A percentile compares a stretch with the other conserved stretches of the same genome.
These are phyloP conservation scores for Homarus americanus DNA, from an alignment of 1,140 invertebrate genomes.

Conservation along the genomic window DNA sequence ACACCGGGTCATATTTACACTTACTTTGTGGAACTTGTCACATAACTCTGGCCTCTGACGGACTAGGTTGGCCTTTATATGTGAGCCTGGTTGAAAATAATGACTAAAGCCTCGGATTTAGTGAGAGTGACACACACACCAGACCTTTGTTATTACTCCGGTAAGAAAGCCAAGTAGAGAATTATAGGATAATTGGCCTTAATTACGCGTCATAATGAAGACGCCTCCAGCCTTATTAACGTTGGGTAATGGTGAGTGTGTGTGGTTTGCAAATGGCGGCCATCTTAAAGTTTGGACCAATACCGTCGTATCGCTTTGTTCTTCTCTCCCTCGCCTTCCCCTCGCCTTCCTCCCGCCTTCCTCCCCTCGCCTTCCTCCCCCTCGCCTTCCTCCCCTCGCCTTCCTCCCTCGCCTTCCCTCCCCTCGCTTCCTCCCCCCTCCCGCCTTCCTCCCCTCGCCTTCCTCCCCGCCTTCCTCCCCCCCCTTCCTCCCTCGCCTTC, in stretches of 20 bases:
- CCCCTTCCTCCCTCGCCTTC: too few relatives aligned
- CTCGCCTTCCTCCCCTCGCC: background rate
- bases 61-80: background rate
- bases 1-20: background rate
- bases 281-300: too few relatives aligned
- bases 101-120: slow-evolving; percentile 9
- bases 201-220: slow-evolving; percentile 44
- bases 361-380: background rate
- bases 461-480: too few relatives aligned
- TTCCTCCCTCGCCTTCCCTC: too few relatives aligned
- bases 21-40: background rate
- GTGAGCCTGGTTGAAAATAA: background rate
- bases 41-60: background rate
- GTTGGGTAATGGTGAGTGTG: slow-evolving; percentile 34
- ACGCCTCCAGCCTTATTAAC: slow-evolving; percentile 33
- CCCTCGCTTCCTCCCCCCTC: too few relatives aligned
- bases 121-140: slow-evolving; percentile 4
- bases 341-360: too few relatives aligned
- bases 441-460: too few relatives aligned
- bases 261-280: slow-evolving; percentile 30
- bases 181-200: slow-evolving; percentile 55
- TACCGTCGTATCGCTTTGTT: background rate
- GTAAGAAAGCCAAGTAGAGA: slow-evolving; percentile 44
- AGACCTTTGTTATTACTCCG: slow-evolving; percentile 43
- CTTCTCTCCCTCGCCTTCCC: too few relatives aligned